Percentiles rank a stretch among this genome's conserved stretches.
Conservation (phyloP, 2,888 invertebrate genomes). For the Galeruca laticollis region DNA sequence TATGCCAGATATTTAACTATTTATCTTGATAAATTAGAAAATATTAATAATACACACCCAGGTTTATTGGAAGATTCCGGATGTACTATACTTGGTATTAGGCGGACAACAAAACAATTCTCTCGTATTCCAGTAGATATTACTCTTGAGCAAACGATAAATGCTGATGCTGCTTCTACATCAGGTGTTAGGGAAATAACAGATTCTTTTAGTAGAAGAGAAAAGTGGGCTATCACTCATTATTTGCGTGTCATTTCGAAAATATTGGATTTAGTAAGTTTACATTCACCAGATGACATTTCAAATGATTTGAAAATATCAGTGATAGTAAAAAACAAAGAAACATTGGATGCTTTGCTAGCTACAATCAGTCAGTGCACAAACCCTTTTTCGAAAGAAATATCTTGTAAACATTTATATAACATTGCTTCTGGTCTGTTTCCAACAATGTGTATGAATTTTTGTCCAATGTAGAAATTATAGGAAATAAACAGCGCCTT, state of each 20-base stretch:
- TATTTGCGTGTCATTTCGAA: slow-evolving; percentile 44
- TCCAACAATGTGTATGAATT: slow-evolving; percentile 47
- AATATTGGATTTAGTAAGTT: slow-evolving; percentile 35
- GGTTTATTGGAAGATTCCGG: neutral
- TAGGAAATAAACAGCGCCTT: slow-evolving; percentile 46
- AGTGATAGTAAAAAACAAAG: slow-evolving; percentile 42
- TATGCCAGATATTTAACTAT: no score
- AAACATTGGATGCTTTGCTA: slow-evolving; percentile 41
- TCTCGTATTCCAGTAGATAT: slow-evolving; percentile 49
- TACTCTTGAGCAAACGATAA: slow-evolving; percentile 46
- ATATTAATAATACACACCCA: no score
- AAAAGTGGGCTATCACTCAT: slow-evolving; percentile 48
- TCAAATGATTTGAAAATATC: slow-evolving; percentile 46
- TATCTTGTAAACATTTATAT: slow-evolving; percentile 48
- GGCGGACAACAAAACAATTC: slow-evolving; percentile 4
- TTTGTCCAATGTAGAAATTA: slow-evolving; percentile 49
- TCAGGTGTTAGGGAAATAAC: slow-evolving; percentile 49
- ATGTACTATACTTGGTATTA: neutral
- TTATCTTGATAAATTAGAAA: no score
- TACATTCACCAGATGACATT: slow-evolving; percentile 45
- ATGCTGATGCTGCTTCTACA: slow-evolving; percentile 43
- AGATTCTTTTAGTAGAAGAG: slow-evolving; percentile 49
- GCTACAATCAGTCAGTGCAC: slow-evolving; percentile 47
- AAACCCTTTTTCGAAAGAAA: slow-evolving; percentile 48
- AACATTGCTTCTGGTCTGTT: slow-evolving; percentile 51